phyloP scores from a whole-genome alignment of 2,113 vertebrate genomes.

The Rhabdomys dilectus region DNA sequence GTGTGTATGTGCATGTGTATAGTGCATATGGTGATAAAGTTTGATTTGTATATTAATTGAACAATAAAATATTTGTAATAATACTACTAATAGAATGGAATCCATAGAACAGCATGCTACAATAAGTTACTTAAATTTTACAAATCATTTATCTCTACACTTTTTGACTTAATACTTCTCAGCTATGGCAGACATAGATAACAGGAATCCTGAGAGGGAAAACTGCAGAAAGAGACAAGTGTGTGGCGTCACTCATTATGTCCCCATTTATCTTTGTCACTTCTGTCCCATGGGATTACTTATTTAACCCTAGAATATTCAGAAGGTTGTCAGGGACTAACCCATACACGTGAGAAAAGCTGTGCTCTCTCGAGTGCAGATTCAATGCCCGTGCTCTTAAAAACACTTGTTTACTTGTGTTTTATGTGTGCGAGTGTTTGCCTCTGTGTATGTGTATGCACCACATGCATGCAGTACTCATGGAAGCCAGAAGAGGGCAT shows the following conservation, averaged over 20 bases:
- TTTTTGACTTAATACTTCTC: background rate
- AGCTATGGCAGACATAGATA: background rate
- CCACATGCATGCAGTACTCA: background rate
- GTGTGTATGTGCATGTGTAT: background rate
- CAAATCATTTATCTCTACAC: background rate
- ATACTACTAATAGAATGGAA: background rate
- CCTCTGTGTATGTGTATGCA: background rate
- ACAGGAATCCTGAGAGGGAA: background rate
- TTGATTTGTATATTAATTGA: background rate
- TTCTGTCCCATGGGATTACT: background rate
- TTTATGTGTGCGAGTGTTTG: background rate
- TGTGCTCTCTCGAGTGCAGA: background rate
- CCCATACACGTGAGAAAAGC: background rate
- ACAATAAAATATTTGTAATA: background rate
- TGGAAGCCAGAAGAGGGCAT: background rate
- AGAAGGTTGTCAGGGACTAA: background rate
- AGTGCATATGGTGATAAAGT: background rate
- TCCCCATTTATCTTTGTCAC: background rate
- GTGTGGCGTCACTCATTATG: background rate
- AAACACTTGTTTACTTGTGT: background rate
- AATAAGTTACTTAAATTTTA: background rate
- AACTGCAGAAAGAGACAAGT: background rate
- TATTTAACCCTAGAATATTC: background rate
- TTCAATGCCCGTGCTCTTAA: background rate
- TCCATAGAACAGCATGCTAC: background rate